Conservation (phyloP, 2,113 vertebrate species). For the Anguilla japonica region DNA sequence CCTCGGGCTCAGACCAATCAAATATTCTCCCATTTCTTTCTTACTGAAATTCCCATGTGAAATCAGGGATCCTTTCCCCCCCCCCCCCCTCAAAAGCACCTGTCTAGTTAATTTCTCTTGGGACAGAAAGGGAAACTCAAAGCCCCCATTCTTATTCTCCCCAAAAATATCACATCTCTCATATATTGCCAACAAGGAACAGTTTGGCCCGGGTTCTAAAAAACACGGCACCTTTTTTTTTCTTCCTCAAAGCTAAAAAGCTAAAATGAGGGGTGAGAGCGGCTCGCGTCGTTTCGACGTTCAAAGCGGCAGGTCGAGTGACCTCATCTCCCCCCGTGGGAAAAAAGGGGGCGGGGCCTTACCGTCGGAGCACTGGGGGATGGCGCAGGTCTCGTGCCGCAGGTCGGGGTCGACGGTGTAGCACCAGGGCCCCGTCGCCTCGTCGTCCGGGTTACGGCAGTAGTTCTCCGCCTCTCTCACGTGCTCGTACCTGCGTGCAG, state of each 20-base stretch:
- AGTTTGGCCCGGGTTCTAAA: neutral
- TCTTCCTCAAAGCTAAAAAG: neutral
- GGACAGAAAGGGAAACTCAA: neutral
- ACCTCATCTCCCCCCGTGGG: neutral
- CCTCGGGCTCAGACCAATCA: neutral
- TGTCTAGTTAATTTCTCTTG: neutral
- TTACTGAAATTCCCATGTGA: neutral
- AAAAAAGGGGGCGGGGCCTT: conserved; percentile 45
- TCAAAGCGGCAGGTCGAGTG: neutral
- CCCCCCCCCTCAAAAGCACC: neutral
- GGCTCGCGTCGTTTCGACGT: too few species aligned
- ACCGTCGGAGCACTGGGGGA: conserved; percentile 93
- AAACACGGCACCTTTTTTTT: neutral
- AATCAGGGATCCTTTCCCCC: neutral
- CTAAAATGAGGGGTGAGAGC: too few species aligned
- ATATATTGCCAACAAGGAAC: neutral
- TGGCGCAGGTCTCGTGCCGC: conserved; percentile 85
- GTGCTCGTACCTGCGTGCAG: conserved; percentile 79
- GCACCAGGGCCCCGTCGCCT: conserved; percentile 92
- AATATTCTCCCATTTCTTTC: neutral
- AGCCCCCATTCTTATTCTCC: neutral
- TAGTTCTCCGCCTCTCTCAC: conserved; percentile 90
- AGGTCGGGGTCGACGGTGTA: conserved; percentile 87
- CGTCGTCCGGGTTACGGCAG: conserved; percentile 92
- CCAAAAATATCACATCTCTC: neutral